Percentiles rank a stretch among this genome's conserved stretches.
Evolutionary conservation across 2,113 vertebrate genomes (phyloP).

Genomic region (Podarcis cretensis): DNA sequence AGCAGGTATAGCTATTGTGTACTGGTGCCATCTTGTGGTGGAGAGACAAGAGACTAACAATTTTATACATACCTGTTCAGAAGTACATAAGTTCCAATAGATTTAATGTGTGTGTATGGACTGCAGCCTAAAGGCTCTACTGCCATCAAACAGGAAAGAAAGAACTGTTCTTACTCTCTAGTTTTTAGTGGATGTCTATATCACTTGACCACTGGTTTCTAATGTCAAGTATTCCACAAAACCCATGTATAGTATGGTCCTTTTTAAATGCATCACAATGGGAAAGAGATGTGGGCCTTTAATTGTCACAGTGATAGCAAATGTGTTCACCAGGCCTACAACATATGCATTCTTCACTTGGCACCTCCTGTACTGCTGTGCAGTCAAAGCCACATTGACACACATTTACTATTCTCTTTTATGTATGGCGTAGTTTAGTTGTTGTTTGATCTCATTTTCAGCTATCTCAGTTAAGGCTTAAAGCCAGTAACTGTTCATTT

Average conservation of each 20-base stretch:
- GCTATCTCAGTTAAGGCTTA: not conserved
- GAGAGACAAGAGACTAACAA: not conserved
- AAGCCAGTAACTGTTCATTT: not conserved
- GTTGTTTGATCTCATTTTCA: not conserved
- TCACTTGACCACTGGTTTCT: not conserved
- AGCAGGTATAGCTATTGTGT: not conserved
- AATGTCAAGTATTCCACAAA: not conserved
- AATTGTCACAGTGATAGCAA: not conserved
- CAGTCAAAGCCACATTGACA: not conserved
- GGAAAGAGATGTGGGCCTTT: not conserved
- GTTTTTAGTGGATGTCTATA: not conserved
- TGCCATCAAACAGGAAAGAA: not conserved
- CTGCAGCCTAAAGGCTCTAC: not conserved
- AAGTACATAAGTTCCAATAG: not conserved
- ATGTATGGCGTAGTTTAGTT: not conserved
- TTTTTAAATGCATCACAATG: not conserved
- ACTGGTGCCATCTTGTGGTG: slow-evolving; percentile 64
- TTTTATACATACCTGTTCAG: not conserved
- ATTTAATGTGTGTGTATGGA: not conserved
- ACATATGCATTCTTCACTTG: not conserved
- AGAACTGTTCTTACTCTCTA: not conserved
- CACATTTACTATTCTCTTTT: not conserved
- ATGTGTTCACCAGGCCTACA: not conserved
- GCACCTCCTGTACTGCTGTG: not conserved
- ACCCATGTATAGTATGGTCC: not conserved